These are phyloP conservation scores for Aphidius colemani DNA, from an alignment of 2,888 invertebrate genomes.

Conservation along the genomic window DNA sequence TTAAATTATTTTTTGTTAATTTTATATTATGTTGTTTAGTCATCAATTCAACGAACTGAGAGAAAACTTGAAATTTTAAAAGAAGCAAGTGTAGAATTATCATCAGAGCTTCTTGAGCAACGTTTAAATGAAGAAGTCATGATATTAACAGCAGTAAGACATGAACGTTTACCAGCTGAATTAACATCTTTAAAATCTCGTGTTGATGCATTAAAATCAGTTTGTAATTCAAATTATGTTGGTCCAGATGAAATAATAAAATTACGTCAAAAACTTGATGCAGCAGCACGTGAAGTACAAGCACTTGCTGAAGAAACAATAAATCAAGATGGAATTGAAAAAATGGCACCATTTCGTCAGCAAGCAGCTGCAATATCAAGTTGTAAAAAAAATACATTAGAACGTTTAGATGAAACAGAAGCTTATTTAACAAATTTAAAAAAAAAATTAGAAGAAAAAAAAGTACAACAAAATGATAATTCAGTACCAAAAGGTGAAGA, in stretches of 20 bases:
- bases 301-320: constrained; percentile 74
- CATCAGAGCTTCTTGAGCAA: constrained; percentile 71
- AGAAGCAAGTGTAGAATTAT: constrained; percentile 64
- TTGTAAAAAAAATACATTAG: constrained; percentile 67
- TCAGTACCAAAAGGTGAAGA: constrained; percentile 69
- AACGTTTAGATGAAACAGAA: constrained; percentile 55
- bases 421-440: constrained; percentile 73
- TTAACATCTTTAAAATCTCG: constrained; percentile 68
- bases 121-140: constrained; percentile 78
- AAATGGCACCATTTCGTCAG: constrained; percentile 81
- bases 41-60: constrained; percentile 65
- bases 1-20: neutral
- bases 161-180: constrained; percentile 81
- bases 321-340: constrained; percentile 65
- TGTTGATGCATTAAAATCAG: constrained; percentile 69
- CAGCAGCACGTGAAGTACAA: constrained; percentile 69
- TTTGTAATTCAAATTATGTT: constrained; percentile 44
- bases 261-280: constrained; percentile 57
- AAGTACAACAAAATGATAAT: constrained; percentile 45
- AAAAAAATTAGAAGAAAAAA: constrained; percentile 44
- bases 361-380: constrained; percentile 80
- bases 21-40: constrained; percentile 23
- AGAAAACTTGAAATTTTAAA: constrained; percentile 69
- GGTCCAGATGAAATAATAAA: constrained; percentile 49
- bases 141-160: constrained; percentile 64